Conservation (phyloP, 2,797 vertebrate genomes). For the Enteromius argenteus region DNA sequence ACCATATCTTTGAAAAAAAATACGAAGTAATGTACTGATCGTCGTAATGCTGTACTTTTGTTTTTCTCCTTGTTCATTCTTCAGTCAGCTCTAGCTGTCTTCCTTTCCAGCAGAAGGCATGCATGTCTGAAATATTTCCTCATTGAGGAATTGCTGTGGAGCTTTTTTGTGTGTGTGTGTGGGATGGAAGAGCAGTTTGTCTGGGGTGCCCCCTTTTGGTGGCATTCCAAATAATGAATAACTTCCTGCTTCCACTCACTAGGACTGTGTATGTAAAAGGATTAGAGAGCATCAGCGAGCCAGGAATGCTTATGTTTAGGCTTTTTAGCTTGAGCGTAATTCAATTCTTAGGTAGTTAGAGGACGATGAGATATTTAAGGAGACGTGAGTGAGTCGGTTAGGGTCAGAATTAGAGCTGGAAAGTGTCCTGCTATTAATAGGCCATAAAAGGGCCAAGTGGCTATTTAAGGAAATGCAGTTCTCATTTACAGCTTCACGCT, state of each 20-base stretch:
- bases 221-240: constrained; percentile 70
- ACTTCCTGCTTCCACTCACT: constrained; percentile 45
- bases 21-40: constrained; percentile 67
- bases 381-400: constrained; percentile 46
- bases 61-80: not conserved
- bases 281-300: not conserved
- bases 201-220: constrained; percentile 85
- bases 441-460: constrained; percentile 57
- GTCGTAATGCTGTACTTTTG: constrained; percentile 51
- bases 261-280: constrained; percentile 35
- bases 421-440: constrained; percentile 63
- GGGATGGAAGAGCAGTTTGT: constrained; percentile 71
- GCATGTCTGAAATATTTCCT: constrained; percentile 74
- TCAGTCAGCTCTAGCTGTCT: constrained; percentile 2
- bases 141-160: constrained; percentile 73
- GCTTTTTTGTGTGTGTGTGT: constrained; percentile 42
- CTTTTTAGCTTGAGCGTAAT: constrained; percentile 30
- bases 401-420: constrained; percentile 49
- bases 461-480: constrained; percentile 65
- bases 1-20: constrained; percentile 71
- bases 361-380: constrained; percentile 46
- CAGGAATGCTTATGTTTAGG: constrained; percentile 25
- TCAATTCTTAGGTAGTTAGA: constrained; percentile 24
- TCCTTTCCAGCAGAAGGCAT: constrained; percentile 65
- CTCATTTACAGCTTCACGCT: constrained; percentile 33